phyloP scores from a whole-genome alignment of 2,797 vertebrate species.

The Melopsittacus undulatus region DNA sequence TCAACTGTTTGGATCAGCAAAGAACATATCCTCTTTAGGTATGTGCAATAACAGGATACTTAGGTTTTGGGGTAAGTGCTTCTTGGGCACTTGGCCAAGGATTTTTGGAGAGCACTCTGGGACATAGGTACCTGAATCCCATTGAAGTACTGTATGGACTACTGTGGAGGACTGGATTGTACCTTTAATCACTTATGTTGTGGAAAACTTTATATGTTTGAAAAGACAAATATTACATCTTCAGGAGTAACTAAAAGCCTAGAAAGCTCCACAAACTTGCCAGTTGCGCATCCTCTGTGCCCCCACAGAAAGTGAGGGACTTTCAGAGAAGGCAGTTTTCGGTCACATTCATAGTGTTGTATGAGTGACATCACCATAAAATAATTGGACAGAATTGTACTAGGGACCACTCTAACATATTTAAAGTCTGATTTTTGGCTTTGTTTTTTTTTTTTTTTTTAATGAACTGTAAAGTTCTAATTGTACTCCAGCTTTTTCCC shows the following conservation, averaged over 20 bases:
- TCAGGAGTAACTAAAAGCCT: not conserved
- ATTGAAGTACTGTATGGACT: not conserved
- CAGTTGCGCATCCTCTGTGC: not conserved
- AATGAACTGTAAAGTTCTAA: not conserved
- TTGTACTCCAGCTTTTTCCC: not conserved
- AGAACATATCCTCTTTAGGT: not conserved
- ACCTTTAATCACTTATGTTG: not conserved
- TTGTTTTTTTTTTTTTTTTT: accelerated
- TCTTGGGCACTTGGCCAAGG: conserved; percentile 19
- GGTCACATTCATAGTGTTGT: not conserved
- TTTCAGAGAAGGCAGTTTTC: not conserved
- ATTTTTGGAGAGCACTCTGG: not conserved
- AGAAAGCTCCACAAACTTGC: not conserved
- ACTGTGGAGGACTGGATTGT: not conserved
- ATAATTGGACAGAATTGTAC: not conserved
- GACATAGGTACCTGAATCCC: not conserved
- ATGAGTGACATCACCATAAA: not conserved
- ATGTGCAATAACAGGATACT: conserved; percentile 29
- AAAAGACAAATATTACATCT: not conserved
- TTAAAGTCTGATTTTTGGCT: not conserved
- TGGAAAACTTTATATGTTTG: not conserved
- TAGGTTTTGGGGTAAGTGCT: conserved; percentile 29
- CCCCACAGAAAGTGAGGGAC: not conserved
- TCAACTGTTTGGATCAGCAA: not conserved
- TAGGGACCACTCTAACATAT: not conserved